phyloP scores from a whole-genome alignment of 1,140 invertebrate species.

The Caerostris darwini region DNA sequence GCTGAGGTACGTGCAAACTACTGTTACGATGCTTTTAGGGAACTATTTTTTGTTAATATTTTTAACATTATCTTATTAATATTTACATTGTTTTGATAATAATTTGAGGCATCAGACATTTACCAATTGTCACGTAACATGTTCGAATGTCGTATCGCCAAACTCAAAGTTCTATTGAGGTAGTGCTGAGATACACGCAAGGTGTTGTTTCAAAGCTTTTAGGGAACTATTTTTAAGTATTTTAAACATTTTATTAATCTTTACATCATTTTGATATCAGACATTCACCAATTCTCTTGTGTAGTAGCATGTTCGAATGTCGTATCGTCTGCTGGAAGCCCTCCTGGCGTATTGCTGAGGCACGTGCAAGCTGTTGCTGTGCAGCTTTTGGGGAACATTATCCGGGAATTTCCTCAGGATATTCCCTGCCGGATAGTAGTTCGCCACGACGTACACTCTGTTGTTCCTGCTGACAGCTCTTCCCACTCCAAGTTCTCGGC shows the following conservation, averaged over 20 bases:
- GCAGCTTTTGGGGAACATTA: conserved; percentile 84
- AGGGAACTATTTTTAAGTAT: background rate
- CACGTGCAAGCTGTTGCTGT: background rate
- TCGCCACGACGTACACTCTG: conserved; percentile 89
- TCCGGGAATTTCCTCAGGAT: conserved; percentile 87
- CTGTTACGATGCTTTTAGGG: background rate
- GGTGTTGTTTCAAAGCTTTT: background rate
- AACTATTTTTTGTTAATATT: background rate
- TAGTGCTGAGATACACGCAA: too few relatives aligned
- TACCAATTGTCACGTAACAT: background rate
- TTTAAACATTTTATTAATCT: background rate
- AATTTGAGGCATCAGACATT: background rate
- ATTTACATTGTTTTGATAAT: background rate
- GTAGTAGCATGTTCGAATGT: background rate
- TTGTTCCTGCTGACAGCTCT: conserved; percentile 85
- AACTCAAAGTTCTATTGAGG: background rate
- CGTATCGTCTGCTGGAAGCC: background rate
- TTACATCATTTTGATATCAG: background rate
- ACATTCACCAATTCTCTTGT: background rate
- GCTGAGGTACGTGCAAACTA: background rate
- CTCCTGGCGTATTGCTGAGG: conserved; percentile 2
- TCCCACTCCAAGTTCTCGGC: conserved; percentile 88
- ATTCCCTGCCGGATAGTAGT: conserved; percentile 93
- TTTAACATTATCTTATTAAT: too few relatives aligned
- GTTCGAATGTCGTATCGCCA: background rate